Evolutionary conservation across 92 coral and sea anemone genomes (phyloP).

Genomic region (Zoanthus solanderi): DNA sequence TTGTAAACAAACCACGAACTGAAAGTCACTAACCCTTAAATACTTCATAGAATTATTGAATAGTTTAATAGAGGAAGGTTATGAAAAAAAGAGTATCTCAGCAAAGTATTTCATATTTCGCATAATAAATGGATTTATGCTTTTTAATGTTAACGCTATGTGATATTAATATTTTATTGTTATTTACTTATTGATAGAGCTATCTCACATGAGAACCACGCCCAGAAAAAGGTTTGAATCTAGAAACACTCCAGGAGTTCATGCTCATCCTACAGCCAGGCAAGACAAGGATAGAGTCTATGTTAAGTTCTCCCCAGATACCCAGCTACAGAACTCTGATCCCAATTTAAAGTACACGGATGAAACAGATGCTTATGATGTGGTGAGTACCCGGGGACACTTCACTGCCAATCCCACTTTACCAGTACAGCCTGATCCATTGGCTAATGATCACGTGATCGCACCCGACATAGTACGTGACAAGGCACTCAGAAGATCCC

Average conservation of each 20-base stretch:
- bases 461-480: constrained; percentile 51
- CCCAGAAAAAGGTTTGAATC: constrained; percentile 70
- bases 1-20: no score
- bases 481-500: constrained; percentile 12
- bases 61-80: no score
- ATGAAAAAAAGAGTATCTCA: no score
- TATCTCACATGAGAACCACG: constrained; percentile 69
- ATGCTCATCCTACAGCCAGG: constrained; percentile 52
- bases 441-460: constrained; percentile 3
- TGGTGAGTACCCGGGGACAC: constrained; percentile 78
- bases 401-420: constrained; percentile 78
- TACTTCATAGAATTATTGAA: no score
- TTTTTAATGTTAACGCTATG: no score
- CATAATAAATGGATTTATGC: no score
- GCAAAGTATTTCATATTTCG: no score
- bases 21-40: no score
- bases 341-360: constrained; percentile 80
- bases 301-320: constrained; percentile 78
- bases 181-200: constrained; percentile 49
- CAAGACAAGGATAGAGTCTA: constrained; percentile 74
- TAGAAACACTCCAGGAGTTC: constrained; percentile 31
- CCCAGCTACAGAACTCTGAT: constrained; percentile 51
- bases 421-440: neutral
- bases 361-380: constrained; percentile 76
- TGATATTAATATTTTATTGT: no score